Evolutionary conservation across 2,888 invertebrate species (phyloP), one percentile per base, ranked within the genome.

Genomic region (Parnassius orleans): DNA sequence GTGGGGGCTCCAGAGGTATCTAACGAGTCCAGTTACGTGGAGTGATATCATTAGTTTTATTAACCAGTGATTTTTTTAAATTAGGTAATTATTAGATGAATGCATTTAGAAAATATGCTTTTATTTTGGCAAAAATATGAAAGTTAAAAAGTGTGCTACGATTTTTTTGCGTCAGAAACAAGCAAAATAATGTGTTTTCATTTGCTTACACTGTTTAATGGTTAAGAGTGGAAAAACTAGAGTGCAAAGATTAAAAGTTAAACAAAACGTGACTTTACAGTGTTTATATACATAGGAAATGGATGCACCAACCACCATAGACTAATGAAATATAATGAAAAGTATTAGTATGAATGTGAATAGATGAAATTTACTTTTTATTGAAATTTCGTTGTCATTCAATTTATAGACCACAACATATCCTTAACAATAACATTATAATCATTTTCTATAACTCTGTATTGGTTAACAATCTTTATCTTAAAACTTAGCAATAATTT

Each of bases 1-100:
- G 78, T 10, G 92, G 92, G 2, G 92, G 92, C 73, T 92, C 91
- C 84, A 92, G 73, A 3, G 92, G 92, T 68, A 89, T 86, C 92
- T 92, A 79, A 50, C 61, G 64, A 57, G 57, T 61, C 60, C 61
- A 66, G 67, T 58, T 57, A 66, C 33, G 69, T 66, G 64, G 65
- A 47, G 47, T 63, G 44, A 57, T 47, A 58, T 66, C 50, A 62
- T 65, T 66, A 67, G 61, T 62, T 56, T 43, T 24, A 57, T 59
- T 57, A 65, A 56, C 46, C 15, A 55, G 50, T 48, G 10, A 14
- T 42, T 33, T 58, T 58, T 42, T 58, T 53, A 57, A 50, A 51
- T 57, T 24, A 47, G 33, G 47, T 55, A 48, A 15, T 48, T 47
- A 14, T 48, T 48, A 14, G 59, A 10, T 10, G 56, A 53, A 52